A percentile compares a stretch with the other conserved stretches of the same genome.
phyloP scores from a whole-genome alignment of 2,797 vertebrate genomes.

The Spinibarbus caldwelli region DNA sequence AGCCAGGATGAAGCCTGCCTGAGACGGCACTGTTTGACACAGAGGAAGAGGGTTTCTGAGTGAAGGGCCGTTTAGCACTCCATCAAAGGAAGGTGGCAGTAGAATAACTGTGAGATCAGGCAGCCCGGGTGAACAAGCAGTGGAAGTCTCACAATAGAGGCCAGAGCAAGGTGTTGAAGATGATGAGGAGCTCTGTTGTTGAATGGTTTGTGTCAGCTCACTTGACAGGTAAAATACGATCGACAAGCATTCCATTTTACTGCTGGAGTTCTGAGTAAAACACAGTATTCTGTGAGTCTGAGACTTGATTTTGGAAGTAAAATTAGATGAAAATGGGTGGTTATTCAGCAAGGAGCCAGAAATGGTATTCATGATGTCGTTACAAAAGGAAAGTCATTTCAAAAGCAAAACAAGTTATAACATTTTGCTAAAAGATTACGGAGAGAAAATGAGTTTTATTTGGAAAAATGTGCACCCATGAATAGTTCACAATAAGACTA shows the following conservation, averaged over 20 bases:
- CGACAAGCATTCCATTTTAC: background rate
- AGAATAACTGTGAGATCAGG: conserved; percentile 54
- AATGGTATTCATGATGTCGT: background rate
- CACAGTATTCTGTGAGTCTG: background rate
- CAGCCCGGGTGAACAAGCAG: conserved; percentile 64
- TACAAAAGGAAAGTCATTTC: background rate
- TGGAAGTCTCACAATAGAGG: conserved; percentile 48
- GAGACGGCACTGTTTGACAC: conserved; percentile 17
- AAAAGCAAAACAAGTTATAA: background rate
- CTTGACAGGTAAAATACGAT: background rate
- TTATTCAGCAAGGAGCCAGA: background rate
- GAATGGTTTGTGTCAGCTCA: conserved; percentile 28
- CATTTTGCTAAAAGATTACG: background rate
- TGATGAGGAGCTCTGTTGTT: conserved; percentile 5
- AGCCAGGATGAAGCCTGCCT: conserved; percentile 31
- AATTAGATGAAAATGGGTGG: background rate
- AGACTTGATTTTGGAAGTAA: background rate
- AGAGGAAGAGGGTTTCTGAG: conserved; percentile 37
- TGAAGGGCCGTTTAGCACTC: conserved; percentile 54
- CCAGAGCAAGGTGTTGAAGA: conserved; percentile 25
- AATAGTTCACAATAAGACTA: background rate
- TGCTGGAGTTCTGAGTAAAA: background rate
- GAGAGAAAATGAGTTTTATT: background rate
- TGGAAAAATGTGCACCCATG: background rate
- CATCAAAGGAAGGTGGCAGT: conserved; percentile 43